Evolutionary conservation across 2,797 vertebrate genomes (phyloP).

Genomic region (Gobionotothen gibberifrons): DNA sequence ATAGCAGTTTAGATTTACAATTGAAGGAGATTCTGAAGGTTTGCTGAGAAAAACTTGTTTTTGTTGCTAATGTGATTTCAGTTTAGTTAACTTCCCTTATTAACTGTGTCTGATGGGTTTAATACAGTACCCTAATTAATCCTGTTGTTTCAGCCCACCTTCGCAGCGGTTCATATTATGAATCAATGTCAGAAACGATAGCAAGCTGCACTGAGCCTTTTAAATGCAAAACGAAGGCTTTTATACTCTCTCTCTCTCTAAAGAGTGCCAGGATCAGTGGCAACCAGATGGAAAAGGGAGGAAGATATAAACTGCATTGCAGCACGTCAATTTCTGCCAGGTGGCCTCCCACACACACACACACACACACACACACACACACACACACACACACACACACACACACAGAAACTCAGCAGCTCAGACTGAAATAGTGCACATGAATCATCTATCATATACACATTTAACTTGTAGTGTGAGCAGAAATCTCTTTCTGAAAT

Average conservation of each 20-base stretch:
- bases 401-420: slow-evolving; percentile 35
- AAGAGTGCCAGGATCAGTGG: slow-evolving; percentile 47
- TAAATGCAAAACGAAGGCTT: slow-evolving; percentile 36
- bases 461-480: slow-evolving; percentile 52
- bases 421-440: slow-evolving; percentile 54
- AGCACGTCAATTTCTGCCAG: slow-evolving; percentile 70
- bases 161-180: slow-evolving; percentile 35
- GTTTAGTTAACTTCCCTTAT: slow-evolving; percentile 35
- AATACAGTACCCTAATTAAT: slow-evolving; percentile 35
- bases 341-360: slow-evolving; percentile 42
- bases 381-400: neutral
- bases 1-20: slow-evolving; percentile 11
- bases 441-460: slow-evolving; percentile 63
- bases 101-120: slow-evolving; percentile 34
- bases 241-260: slow-evolving; percentile 26
- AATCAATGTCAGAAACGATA: slow-evolving; percentile 38
- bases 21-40: slow-evolving; percentile 12
- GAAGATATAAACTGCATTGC: slow-evolving; percentile 78
- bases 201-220: slow-evolving; percentile 24
- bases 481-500: slow-evolving; percentile 42
- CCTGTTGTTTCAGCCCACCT: slow-evolving; percentile 38
- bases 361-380: neutral
- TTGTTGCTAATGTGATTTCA: slow-evolving; percentile 18
- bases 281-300: slow-evolving; percentile 66
- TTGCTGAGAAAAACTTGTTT: slow-evolving; percentile 13